Evolutionary conservation across 2,888 invertebrate genomes (phyloP), one percentile per base, ranked within the genome.

Genomic region (Macrophya annulata): DNA sequence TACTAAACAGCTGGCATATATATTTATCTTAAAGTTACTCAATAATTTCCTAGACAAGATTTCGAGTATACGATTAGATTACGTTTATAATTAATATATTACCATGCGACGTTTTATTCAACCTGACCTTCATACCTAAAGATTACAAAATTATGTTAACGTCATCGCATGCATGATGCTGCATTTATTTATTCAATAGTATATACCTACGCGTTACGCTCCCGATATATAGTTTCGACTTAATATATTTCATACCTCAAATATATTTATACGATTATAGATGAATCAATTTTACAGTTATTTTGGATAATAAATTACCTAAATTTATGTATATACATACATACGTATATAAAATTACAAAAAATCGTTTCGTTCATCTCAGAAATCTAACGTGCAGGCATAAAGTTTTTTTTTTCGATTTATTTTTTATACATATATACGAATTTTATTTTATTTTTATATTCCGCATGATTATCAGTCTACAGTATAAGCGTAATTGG

Each of bases 41-140:
- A 21, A 25, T 8, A 62, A 62, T 12, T 62, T 25, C 12, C 25
- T 1, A 25, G 10, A 25, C 25, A 12, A 21, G 62, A 62, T 62
- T 62, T 12, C 25, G 21, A n/a, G n/a, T 25, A 4, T 48, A 48
- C 10, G 62, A 62, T 62, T 62, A 62, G 62, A 62, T 62, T 62
- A 21, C 62, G 25, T 25, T 62, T 25, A 62, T 25, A 25, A 62
- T 62, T 62, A 21, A 62, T 62, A 62, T 62, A 62, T 21, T 4
- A 25, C 12, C 25, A 9, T n/a, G 55, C 55, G 6, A 55, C n/a
- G 55, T 55, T 55, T 55, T n/a, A 55, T 55, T 55, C 55, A 55
- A 55, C 55, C 55, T 55, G 55, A 55, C 55, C 55, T 55, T 55
- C 55, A 55, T n/a, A 55, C 55, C 55, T n/a, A n/a, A 55, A 55